Percentiles rank a stretch among this genome's conserved stretches.
Evolutionary conservation across 2,888 invertebrate species (phyloP).

Genomic region (Polydrusus cervinus): DNA sequence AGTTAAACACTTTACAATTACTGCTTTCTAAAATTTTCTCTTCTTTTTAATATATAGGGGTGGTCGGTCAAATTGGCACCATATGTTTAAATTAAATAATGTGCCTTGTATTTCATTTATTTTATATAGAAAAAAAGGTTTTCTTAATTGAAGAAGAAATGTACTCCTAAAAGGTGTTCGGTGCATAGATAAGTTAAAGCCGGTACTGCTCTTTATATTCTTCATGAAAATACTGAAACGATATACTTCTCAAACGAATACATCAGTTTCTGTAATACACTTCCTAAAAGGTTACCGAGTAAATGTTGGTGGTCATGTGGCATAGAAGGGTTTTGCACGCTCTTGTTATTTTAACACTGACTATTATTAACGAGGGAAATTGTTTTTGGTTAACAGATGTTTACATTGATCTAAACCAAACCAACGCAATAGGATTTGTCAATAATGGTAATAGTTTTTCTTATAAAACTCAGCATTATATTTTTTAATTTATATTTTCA

Average conservation of each 20-base stretch:
- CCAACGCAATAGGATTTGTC: not conserved
- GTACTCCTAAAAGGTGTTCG: too few relatives aligned
- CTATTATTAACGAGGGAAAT: slow-evolving; percentile 2
- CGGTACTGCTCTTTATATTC: not conserved
- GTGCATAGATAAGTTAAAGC: not conserved
- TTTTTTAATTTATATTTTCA: slow-evolving; percentile 40
- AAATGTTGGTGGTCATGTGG: slow-evolving; percentile 51
- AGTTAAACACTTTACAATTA: too few relatives aligned
- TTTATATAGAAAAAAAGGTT: too few relatives aligned
- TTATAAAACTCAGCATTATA: not conserved
- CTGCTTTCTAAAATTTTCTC: too few relatives aligned
- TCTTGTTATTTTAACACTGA: slow-evolving; percentile 31
- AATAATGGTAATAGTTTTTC: slow-evolving; percentile 2
- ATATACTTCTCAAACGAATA: not conserved
- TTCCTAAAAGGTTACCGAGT: too few relatives aligned
- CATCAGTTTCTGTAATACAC: slow-evolving; percentile 44
- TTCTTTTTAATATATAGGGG: too few relatives aligned
- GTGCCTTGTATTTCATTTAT: too few relatives aligned
- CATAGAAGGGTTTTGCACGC: slow-evolving; percentile 21
- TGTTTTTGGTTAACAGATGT: slow-evolving; percentile 12
- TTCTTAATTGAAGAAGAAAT: too few relatives aligned
- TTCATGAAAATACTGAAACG: not conserved
- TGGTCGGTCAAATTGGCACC: too few relatives aligned
- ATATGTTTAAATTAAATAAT: too few relatives aligned
- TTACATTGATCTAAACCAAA: not conserved